phyloP scores from a whole-genome alignment of 2,888 invertebrate genomes.

The Campoplex nolae region DNA sequence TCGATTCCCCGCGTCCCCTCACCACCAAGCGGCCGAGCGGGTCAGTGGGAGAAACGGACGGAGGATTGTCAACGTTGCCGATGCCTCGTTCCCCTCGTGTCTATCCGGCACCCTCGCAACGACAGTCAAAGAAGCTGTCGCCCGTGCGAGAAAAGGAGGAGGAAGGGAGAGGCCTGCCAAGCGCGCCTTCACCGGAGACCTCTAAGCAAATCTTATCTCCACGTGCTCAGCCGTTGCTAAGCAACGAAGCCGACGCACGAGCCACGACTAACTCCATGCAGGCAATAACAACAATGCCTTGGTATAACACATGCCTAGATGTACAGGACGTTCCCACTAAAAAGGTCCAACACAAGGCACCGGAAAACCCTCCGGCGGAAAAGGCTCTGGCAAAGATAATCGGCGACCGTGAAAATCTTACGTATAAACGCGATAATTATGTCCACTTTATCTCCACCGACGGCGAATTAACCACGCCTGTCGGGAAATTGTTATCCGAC shows the following conservation, averaged over 20 bases:
- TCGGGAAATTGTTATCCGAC: constrained; percentile 25
- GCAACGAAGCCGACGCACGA: too few species aligned
- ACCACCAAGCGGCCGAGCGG: too few species aligned
- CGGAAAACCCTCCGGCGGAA: neutral
- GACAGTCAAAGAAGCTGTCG: neutral
- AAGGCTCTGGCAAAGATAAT: neutral
- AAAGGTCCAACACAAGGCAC: neutral
- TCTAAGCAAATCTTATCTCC: too few species aligned
- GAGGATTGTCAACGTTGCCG: too few species aligned
- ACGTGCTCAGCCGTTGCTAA: too few species aligned
- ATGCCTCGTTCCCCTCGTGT: too few species aligned
- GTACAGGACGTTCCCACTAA: neutral
- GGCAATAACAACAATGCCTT: too few species aligned
- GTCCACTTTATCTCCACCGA: constrained; percentile 54
- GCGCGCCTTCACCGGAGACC: neutral
- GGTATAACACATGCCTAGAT: neutral
- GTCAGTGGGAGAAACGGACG: too few species aligned
- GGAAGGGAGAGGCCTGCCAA: neutral
- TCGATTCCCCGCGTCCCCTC: too few species aligned
- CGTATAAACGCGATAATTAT: constrained; percentile 31
- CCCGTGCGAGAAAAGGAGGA: neutral
- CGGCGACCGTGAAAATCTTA: constrained; percentile 26
- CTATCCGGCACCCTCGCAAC: too few species aligned
- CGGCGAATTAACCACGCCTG: constrained; percentile 9
- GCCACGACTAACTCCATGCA: too few species aligned